Evolutionary conservation across 92 coral and sea anemone species (phyloP), one percentile per base, ranked within the genome.

Genomic region (Epizoanthus ramosus): DNA sequence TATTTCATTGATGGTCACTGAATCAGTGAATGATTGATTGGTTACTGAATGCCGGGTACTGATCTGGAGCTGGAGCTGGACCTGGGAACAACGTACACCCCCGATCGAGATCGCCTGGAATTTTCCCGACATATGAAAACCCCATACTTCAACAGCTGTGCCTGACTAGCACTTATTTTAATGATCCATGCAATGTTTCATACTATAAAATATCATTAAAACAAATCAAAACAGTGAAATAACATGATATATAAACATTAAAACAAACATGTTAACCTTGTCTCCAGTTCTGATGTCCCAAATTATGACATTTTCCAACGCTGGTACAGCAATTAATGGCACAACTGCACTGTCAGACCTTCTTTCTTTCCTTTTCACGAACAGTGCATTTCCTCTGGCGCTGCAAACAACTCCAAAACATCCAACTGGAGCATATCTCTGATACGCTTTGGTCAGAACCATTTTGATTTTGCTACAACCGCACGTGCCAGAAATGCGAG

Each of bases 251-350:
- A n/a, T 3, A 0, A 52, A 25, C n/a, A 18, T 19, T 37, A 8
- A 67, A 58, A 17, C 33, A 81, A 58, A 24, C 24, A 54, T 65
- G 7, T 87, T 13, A 57, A 87, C 99, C 95, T 92, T 85, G 52
- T 96, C 99, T 80, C 93, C 97, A 61, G 88, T 86, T 67, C 94
- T 91, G 33, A 92, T 79, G 61, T 95, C 98, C 98, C 98, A 95
- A 84, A 95, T 72, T 71, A 91, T 58, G 64, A 95, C 92, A 87
- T 87, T 90, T 79, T 95, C 95, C 31, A 95, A 83, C 28, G 96
- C 93, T 0, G 98, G 95, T 37, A 84, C 90, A 41, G 85, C 94
- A 3, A 95, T 95, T 57, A 76, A 85, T 6, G 68, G 85, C 31
- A 74, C 74, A 28, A 64, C 54, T 24, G 86, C 75, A 33, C 73